Evolutionary conservation across 2,888 invertebrate species (phyloP), one percentile per base, ranked within the genome.

Genomic region (Phaonia tiefii): DNA sequence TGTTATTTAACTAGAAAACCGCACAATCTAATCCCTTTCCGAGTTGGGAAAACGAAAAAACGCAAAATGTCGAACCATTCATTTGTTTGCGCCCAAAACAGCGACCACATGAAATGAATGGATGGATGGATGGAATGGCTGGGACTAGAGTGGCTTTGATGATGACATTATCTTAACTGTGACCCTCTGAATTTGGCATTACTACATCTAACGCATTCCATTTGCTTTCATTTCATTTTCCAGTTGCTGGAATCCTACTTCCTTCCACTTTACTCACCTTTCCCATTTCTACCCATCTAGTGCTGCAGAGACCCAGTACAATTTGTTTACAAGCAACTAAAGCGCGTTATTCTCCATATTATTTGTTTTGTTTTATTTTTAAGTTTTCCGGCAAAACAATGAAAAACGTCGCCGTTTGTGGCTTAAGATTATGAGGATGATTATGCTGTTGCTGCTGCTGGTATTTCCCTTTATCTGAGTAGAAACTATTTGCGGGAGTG

Each of bases 1-100:
- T 84, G 84, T 83, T 84, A 74, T 84, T 84, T 84, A 83, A 80
- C 83, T 83, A 72, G 82, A 82, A 82, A 82, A 79, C 71, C 73
- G 72, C 79, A 72, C 82, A 79, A 73, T 80, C 56, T 74, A 74
- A 79, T 74, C 73, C 65, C 67, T 51, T n/a, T n/a, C 60, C 60
- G 26, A 20, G 67, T 17, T 49, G 63, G 66, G 42, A 44, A 51
- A 69, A 25, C 20, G 31, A 65, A 31, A 49, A 42, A 70, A 60
- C 49, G 46, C 11, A 77, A 56, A 56, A 25, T 39, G 37, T 17
- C 31, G 20, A 37, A 65, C 60, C 25, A 63, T 63, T 42, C 73
- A 51, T 22, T 22, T 39, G n/a, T 11, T 42, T 22, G 63, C 13
- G 63, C 56, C 25, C 69, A 37, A 39, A 69, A 63, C 13, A 13